Evolutionary conservation across 2,888 invertebrate genomes (phyloP).

Genomic region (Brachylomia viminalis): DNA sequence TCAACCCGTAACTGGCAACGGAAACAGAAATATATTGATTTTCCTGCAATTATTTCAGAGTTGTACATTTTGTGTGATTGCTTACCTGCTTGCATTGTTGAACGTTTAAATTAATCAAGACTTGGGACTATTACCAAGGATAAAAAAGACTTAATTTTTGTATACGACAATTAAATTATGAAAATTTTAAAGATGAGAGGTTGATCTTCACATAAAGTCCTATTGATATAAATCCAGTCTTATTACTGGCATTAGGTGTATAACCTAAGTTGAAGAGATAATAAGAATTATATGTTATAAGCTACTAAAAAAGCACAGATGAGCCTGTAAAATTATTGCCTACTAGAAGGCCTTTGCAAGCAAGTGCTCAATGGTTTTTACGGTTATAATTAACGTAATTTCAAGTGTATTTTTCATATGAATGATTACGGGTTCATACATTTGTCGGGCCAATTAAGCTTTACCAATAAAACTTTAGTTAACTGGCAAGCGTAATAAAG

Average conservation of each 20-base stretch:
- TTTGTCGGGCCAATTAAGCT: not conserved
- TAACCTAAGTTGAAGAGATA: not conserved
- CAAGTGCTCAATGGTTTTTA: not conserved
- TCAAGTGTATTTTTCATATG: not conserved
- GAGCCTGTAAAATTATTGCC: not conserved
- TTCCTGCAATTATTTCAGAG: not conserved
- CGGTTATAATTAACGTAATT: not conserved
- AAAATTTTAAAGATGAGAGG: not conserved
- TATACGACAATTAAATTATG: not conserved
- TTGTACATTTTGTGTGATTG: conserved; percentile 3
- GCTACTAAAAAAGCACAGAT: not conserved
- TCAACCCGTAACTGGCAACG: not conserved
- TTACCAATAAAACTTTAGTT: not conserved
- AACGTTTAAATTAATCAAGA: not conserved
- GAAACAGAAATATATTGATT: not conserved
- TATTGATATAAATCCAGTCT: no score
- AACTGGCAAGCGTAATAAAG: not conserved
- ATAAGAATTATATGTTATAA: not conserved
- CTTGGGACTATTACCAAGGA: no score
- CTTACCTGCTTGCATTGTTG: conserved; percentile 22
- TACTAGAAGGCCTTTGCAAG: not conserved
- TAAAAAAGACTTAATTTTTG: not conserved
- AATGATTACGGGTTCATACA: not conserved
- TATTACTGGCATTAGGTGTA: not conserved
- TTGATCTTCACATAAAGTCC: not conserved